Evolutionary conservation across 1,140 invertebrate genomes (phyloP).

Genomic region (Venturia canescens): DNA sequence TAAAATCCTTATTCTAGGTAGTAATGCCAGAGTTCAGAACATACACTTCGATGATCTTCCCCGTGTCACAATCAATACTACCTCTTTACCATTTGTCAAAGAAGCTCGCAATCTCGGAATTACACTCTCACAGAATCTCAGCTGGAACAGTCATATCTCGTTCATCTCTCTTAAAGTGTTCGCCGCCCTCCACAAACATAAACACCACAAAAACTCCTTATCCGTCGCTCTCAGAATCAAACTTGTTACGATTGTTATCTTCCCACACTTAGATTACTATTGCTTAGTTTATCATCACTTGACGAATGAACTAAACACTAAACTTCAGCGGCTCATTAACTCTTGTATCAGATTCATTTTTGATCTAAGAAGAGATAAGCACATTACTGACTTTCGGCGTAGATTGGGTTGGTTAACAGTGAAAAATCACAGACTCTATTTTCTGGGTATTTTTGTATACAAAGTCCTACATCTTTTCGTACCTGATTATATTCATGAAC

Average conservation of each 20-base stretch:
- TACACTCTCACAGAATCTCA: not conserved
- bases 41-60: not conserved
- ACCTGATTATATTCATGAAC: not conserved
- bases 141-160: not conserved
- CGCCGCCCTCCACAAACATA: not conserved
- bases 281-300: not conserved
- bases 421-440: not conserved
- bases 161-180: not conserved
- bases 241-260: not conserved
- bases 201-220: not conserved
- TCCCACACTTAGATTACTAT: not conserved
- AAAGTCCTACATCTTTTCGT: not conserved
- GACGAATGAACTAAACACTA: not conserved
- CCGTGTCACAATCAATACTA: not conserved
- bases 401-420: conserved; percentile 12
- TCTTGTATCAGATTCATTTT: conserved; percentile 25
- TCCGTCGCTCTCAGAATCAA: not conserved
- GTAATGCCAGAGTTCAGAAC: not conserved
- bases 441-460: not conserved
- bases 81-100: not conserved
- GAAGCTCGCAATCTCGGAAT: not conserved
- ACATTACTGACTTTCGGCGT: conserved; percentile 10
- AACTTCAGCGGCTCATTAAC: not conserved
- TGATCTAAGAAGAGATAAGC: not conserved
- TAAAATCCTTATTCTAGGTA: not conserved